Percentiles rank a stretch among this genome's conserved stretches.
phyloP scores from a whole-genome alignment of 2,888 invertebrate genomes.

The Ptycholaimellus sp. region DNA sequence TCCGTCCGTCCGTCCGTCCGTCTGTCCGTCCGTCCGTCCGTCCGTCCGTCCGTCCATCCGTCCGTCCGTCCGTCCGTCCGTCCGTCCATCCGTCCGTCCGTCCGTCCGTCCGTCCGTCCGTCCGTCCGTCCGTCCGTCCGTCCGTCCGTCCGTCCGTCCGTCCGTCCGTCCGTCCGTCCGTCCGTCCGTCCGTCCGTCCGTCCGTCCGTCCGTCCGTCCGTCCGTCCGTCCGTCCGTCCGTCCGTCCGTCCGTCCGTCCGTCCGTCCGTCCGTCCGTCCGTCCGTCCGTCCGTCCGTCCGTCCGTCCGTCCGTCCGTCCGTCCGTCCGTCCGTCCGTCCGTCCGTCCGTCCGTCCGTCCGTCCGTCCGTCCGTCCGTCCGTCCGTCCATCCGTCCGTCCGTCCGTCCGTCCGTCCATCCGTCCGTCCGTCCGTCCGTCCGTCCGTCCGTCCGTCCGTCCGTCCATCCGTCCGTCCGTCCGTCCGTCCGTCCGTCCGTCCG shows the following conservation, averaged over 20 bases:
- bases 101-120: slow-evolving; percentile 3
- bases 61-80: slow-evolving; percentile 3
- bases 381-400: too few species aligned
- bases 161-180: background rate
- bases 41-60: too few species aligned
- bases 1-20: slow-evolving; percentile 2
- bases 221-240: background rate
- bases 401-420: too few species aligned
- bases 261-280: background rate
- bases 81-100: too few species aligned
- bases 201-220: background rate
- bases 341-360: background rate
- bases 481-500: too few species aligned
- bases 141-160: background rate
- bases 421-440: too few species aligned
- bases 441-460: too few species aligned
- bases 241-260: background rate
- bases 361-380: background rate
- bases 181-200: background rate
- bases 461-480: too few species aligned
- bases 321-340: background rate
- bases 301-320: background rate
- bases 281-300: background rate
- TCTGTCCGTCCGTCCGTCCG: too few species aligned
- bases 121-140: slow-evolving; percentile 1